These are phyloP conservation scores for Brachionus rubens DNA, from an alignment of 1,140 invertebrate genomes.

Conservation along the genomic window DNA sequence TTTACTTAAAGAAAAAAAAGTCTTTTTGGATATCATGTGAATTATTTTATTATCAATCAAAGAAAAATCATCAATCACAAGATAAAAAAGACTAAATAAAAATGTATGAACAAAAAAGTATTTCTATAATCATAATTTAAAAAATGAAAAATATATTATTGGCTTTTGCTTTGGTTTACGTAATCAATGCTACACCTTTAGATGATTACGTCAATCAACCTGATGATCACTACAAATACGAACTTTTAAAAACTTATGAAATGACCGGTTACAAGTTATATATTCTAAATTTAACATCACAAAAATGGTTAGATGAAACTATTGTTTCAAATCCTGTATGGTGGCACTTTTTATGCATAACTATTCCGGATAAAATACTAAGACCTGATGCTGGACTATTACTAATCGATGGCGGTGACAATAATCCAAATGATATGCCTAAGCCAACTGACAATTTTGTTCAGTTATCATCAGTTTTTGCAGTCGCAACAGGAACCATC, in stretches of 20 bases:
- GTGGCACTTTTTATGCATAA: conserved; percentile 54
- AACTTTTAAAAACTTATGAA: conserved; percentile 47
- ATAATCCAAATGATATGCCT: conserved; percentile 49
- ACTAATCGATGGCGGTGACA: conserved; percentile 54
- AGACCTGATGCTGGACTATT: conserved; percentile 50
- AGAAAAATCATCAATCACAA: too few relatives aligned
- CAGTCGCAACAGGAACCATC: conserved; percentile 50
- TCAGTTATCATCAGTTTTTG: conserved; percentile 50
- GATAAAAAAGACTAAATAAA: too few relatives aligned
- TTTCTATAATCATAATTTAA: too few relatives aligned
- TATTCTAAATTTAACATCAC: conserved; percentile 54
- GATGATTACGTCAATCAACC: conserved; percentile 46
- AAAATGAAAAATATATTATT: too few relatives aligned
- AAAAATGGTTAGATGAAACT: conserved; percentile 53
- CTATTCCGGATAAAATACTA: conserved; percentile 51
- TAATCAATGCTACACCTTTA: conserved; percentile 18
- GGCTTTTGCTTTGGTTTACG: neutral
- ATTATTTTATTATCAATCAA: too few relatives aligned
- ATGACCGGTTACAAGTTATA: conserved; percentile 51
- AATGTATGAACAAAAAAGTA: too few relatives aligned
- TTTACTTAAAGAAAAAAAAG: too few relatives aligned
- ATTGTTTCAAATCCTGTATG: conserved; percentile 51
- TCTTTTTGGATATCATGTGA: too few relatives aligned
- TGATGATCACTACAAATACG: conserved; percentile 39
- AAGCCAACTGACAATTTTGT: conserved; percentile 52